Evolutionary conservation across 2,797 vertebrate species (phyloP), one percentile per base, ranked within the genome.

Genomic region (Rhabdomys pumilio): DNA sequence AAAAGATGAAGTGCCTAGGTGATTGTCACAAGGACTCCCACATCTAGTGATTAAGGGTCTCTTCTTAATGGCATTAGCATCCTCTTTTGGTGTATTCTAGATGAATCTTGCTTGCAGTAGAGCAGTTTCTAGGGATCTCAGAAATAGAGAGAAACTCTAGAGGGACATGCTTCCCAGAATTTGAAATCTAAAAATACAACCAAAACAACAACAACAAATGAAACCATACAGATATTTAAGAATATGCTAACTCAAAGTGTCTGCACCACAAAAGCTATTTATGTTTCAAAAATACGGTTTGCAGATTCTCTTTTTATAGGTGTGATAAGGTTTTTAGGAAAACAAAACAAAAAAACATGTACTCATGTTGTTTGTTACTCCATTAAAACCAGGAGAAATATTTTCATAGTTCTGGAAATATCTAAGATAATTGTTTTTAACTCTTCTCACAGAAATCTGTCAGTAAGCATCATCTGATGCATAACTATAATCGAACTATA

Each of bases 341-440:
- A 55, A 89, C 34, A 69, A 69, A n/a, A 69, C 67, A 69, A 69
- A 34, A 65, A 93, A 44, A 3, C 59, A 86, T 84, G 50, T 93
- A 69, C 34, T 94, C 50, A 77, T 85, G 17, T 84, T 92, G 38
- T 72, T 95, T 79, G 73, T 20, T 72, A 15, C 17, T 88, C 86
- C 47, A n/a, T 94, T 95, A n/a, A 90, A 96, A 91, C 44, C 26
- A 67, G 82, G 3, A 91, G n/a, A 96, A 91, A 90, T 89, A 87
- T 85, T 96, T 96, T 81, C 55, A 93, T 41, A 73, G 15, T 93
- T 41, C 14, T 81, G 38, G 55, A 90, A 94, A 94, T 12, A 6
- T 94, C n/a, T 73, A 95, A 96, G 87, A 76, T 95, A 96, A 94
- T 50, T 72, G 55, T 95, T 93, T 84, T 65, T 95, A 94, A 67